Percentiles rank a stretch among this genome's conserved stretches.
These are phyloP conservation scores for Anoplolepis gracilipes DNA, from an alignment of 1,140 invertebrate genomes.

Conservation along the genomic window DNA sequence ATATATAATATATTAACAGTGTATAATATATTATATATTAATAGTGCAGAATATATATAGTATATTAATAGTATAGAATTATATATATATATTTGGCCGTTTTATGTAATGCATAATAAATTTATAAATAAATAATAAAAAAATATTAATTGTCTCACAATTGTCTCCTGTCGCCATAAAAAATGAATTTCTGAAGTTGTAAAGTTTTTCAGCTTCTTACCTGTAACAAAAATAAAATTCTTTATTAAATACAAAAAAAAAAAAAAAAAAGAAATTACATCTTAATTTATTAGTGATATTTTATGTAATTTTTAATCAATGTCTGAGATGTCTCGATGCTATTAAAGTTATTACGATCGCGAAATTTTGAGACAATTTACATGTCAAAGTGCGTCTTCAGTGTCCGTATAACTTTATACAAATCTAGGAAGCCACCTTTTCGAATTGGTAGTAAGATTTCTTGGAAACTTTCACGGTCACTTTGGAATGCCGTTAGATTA, in stretches of 20 bases:
- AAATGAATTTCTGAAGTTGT: neutral
- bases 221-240: neutral
- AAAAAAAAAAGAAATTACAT: neutral
- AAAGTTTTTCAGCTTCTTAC: neutral
- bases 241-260: conserved; percentile 5
- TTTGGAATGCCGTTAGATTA: neutral
- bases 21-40: neutral
- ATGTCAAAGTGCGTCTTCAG: neutral
- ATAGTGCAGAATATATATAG: neutral
- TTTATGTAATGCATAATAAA: conserved; percentile 44
- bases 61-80: neutral
- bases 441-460: neutral
- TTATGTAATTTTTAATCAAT: neutral
- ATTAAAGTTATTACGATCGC: neutral
- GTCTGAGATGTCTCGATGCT: neutral
- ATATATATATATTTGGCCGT: neutral
- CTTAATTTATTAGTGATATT: neutral
- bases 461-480: neutral
- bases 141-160: conserved; percentile 17
- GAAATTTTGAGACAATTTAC: neutral
- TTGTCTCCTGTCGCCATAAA: neutral
- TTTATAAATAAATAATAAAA: conserved; percentile 25
- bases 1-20: neutral
- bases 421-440: neutral
- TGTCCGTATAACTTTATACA: neutral